Evolutionary conservation across 2,888 invertebrate species (phyloP).

Genomic region (Chouioia cunea): DNA sequence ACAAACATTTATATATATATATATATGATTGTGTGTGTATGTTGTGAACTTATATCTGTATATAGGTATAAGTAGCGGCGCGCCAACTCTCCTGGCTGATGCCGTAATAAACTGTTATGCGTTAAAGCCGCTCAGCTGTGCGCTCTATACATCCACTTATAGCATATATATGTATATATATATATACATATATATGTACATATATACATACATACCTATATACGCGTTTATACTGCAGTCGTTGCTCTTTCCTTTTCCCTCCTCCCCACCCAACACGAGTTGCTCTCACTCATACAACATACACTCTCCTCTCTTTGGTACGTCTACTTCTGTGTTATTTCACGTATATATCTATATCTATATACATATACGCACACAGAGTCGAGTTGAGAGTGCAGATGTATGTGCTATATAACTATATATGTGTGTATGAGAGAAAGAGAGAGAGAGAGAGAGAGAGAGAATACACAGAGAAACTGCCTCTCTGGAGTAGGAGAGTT

Average conservation of each 20-base stretch:
- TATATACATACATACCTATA: too few species aligned
- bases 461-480: constrained; percentile 5
- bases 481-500: constrained; percentile 24
- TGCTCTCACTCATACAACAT: neutral
- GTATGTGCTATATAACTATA: neutral
- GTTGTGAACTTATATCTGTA: too few species aligned
- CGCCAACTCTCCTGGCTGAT: too few species aligned
- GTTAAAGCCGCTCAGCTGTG: too few species aligned
- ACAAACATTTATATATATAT: too few species aligned
- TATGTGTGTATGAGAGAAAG: constrained; percentile 15
- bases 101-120: neutral
- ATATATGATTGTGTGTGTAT: neutral
- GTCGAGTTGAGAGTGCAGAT: neutral
- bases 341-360: too few species aligned
- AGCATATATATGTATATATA: too few species aligned
- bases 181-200: too few species aligned
- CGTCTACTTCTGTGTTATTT: neutral
- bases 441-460: neutral
- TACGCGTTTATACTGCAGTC: constrained; percentile 48
- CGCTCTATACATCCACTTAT: too few species aligned
- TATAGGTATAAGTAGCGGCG: too few species aligned
- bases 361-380: neutral
- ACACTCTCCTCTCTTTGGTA: neutral
- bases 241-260: constrained; percentile 5
- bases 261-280: neutral